Evolutionary conservation across 2,888 invertebrate genomes (phyloP).

Genomic region (Merodon equestris): DNA sequence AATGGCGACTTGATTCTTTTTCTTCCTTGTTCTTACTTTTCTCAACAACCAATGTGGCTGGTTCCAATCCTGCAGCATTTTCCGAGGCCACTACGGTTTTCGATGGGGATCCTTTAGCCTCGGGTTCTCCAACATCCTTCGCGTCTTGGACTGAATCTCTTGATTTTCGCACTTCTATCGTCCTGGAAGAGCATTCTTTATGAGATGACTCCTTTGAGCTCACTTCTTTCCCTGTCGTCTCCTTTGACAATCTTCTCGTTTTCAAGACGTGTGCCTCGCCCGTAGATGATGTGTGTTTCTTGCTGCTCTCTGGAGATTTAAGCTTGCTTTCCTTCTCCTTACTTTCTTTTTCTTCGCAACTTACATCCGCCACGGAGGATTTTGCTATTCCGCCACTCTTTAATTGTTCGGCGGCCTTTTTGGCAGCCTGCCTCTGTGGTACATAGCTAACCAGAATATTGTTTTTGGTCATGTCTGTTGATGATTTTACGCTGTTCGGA

Average conservation of each 20-base stretch:
- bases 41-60: constrained; percentile 70
- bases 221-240: constrained; percentile 15
- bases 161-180: constrained; percentile 49
- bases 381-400: constrained; percentile 87
- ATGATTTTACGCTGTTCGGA: constrained; percentile 57
- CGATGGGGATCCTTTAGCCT: constrained; percentile 70
- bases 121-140: constrained; percentile 69
- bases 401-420: constrained; percentile 94
- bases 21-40: constrained; percentile 74
- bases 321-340: constrained; percentile 71
- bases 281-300: constrained; percentile 30
- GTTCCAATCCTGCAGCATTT: constrained; percentile 32
- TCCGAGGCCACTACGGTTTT: constrained; percentile 62
- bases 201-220: constrained; percentile 40
- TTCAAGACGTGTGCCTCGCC: constrained; percentile 70
- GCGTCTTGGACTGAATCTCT: constrained; percentile 54
- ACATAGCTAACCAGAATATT: constrained; percentile 88
- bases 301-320: constrained; percentile 75
- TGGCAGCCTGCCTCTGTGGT: constrained; percentile 93
- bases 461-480: constrained; percentile 72
- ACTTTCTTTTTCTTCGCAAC: constrained; percentile 72
- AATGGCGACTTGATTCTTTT: constrained; percentile 32
- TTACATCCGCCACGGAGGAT: constrained; percentile 32
- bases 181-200: constrained; percentile 40
- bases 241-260: constrained; percentile 76